These are phyloP conservation scores for Acanthosepion lycidas DNA, from an alignment of 2,888 invertebrate genomes.

Conservation along the genomic window DNA sequence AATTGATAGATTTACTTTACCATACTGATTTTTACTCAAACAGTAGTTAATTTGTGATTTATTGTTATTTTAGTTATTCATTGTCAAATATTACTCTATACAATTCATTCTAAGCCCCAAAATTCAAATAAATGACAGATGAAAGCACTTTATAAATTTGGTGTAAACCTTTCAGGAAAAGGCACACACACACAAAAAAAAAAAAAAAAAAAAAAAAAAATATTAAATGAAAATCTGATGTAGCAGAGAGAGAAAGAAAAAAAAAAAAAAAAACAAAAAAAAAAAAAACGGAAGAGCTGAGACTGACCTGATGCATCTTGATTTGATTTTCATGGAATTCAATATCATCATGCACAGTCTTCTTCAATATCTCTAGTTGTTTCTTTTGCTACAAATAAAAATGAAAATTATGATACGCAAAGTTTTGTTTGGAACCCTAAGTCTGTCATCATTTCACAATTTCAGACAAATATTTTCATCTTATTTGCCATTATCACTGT, in stretches of 20 bases:
- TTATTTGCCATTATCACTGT: no score
- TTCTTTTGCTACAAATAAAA: constrained; percentile 50
- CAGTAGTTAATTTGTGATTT: no score
- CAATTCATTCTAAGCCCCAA: not conserved
- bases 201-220: no score
- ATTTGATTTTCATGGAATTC: constrained; percentile 57
- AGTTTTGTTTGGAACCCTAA: not conserved
- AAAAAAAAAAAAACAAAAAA: not conserved
- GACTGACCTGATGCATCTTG: constrained; percentile 55
- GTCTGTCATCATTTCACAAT: no score
- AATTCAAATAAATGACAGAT: not conserved
- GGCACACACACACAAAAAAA: no score
- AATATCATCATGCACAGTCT: constrained; percentile 54
- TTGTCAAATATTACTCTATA: not conserved
- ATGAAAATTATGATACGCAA: not conserved
- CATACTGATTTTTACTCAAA: no score
- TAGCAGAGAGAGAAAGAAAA: not conserved
- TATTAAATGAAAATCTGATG: not conserved
- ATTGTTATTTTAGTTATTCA: no score
- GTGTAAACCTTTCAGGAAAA: not conserved
- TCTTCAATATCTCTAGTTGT: constrained; percentile 54
- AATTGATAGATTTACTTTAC: no score
- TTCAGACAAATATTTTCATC: no score
- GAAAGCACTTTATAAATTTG: not conserved
- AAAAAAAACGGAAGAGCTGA: not conserved